Evolutionary conservation across 1,140 invertebrate species (phyloP).

Genomic region (Heliothis subflexa): DNA sequence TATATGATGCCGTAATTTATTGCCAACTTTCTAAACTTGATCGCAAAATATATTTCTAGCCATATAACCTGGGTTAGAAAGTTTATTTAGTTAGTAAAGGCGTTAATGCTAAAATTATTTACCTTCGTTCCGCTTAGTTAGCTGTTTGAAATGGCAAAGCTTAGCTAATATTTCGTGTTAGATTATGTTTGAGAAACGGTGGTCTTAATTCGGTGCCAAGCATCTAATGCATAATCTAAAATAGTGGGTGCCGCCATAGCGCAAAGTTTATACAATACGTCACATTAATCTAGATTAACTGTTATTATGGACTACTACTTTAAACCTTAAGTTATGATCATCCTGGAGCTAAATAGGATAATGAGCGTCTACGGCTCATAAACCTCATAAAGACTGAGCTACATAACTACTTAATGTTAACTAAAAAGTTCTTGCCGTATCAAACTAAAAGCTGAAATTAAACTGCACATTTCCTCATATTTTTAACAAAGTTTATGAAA

Average conservation of each 20-base stretch:
- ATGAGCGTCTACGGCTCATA: background rate
- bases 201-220: constrained; percentile 42
- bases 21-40: constrained; percentile 43
- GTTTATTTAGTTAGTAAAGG: constrained; percentile 31
- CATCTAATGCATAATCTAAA: constrained; percentile 68
- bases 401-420: background rate
- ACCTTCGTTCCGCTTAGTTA: constrained; percentile 1
- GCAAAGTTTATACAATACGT: constrained; percentile 60
- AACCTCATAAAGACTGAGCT: background rate
- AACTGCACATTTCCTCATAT: background rate
- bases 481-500: background rate
- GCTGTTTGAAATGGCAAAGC: background rate
- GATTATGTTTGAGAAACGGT: constrained; percentile 38
- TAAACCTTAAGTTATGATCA: background rate
- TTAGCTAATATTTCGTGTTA: background rate
- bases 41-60: constrained; percentile 35
- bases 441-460: background rate
- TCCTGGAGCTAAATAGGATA: background rate
- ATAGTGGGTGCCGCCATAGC: constrained; percentile 55
- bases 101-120: constrained; percentile 9
- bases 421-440: background rate
- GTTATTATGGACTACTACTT: background rate
- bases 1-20: constrained; percentile 35
- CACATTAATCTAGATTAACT: constrained; percentile 59
- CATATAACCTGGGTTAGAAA: constrained; percentile 28